Conservation (phyloP, 2,113 vertebrate species). For the Oreocharis arfaki region DNA sequence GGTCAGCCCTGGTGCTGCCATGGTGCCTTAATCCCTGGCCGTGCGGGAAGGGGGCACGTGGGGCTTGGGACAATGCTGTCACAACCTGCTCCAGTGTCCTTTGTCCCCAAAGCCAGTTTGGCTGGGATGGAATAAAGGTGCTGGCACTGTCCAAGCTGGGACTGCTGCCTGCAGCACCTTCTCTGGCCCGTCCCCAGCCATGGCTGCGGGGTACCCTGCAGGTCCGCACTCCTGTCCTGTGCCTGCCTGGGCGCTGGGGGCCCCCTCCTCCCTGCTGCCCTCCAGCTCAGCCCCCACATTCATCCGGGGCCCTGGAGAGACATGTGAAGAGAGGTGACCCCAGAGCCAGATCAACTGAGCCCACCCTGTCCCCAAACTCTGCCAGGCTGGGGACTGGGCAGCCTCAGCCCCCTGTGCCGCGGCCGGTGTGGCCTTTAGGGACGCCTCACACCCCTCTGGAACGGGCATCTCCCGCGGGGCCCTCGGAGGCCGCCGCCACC, state of each 20-base stretch:
- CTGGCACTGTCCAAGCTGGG: background rate
- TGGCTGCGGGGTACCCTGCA: background rate
- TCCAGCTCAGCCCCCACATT: background rate
- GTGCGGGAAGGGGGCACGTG: background rate
- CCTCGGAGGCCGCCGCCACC: background rate
- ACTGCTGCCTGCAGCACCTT: background rate
- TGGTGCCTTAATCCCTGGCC: conserved; percentile 68
- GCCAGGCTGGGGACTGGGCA: background rate
- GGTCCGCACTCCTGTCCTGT: background rate
- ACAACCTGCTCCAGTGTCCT: background rate
- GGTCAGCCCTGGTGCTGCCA: conserved; percentile 60
- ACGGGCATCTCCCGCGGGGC: background rate
- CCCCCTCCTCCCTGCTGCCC: background rate
- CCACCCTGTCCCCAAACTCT: background rate
- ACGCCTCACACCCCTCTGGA: background rate
- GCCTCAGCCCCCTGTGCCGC: background rate
- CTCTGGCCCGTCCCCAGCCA: background rate
- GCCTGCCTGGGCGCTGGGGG: background rate
- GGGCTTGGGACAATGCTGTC: background rate
- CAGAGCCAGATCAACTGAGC: background rate
- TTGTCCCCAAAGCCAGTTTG: background rate
- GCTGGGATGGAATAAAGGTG: background rate
- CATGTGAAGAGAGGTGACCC: background rate
- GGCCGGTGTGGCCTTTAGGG: background rate
- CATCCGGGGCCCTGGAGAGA: background rate